Evolutionary conservation across 2,888 invertebrate species (phyloP).

Genomic region (Mythimna pallens): DNA sequence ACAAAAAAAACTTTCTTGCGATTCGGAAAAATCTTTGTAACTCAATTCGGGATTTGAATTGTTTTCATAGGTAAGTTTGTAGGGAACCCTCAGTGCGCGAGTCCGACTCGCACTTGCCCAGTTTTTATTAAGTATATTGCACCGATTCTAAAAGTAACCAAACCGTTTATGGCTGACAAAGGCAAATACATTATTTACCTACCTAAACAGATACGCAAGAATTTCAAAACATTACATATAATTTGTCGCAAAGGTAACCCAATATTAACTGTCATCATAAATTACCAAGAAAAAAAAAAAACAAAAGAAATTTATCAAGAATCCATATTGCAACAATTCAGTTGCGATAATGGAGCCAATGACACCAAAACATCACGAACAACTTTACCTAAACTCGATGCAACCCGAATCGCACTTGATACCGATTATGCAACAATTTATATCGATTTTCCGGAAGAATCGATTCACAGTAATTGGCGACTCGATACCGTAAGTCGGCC

Average conservation of each 20-base stretch:
- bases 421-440: conserved; percentile 75
- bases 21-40: too few species aligned
- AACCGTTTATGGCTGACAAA: neutral
- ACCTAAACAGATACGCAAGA: neutral
- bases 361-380: conserved; percentile 31
- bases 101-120: too few species aligned
- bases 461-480: conserved; percentile 79
- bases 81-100: too few species aligned
- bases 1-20: too few species aligned
- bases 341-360: conserved; percentile 2
- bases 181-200: neutral
- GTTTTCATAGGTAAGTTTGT: too few species aligned
- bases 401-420: conserved; percentile 45
- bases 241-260: neutral
- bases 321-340: conserved; percentile 2
- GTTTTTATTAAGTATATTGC: too few species aligned
- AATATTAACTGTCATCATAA: neutral
- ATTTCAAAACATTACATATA: neutral
- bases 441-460: conserved; percentile 84
- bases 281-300: conserved; percentile 21
- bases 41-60: too few species aligned
- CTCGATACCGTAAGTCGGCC: conserved; percentile 79
- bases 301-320: conserved; percentile 4
- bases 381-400: conserved; percentile 19
- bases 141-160: neutral